Conservation (phyloP, 92 coral and sea anemone species). For the Plumapathes pennacea region DNA sequence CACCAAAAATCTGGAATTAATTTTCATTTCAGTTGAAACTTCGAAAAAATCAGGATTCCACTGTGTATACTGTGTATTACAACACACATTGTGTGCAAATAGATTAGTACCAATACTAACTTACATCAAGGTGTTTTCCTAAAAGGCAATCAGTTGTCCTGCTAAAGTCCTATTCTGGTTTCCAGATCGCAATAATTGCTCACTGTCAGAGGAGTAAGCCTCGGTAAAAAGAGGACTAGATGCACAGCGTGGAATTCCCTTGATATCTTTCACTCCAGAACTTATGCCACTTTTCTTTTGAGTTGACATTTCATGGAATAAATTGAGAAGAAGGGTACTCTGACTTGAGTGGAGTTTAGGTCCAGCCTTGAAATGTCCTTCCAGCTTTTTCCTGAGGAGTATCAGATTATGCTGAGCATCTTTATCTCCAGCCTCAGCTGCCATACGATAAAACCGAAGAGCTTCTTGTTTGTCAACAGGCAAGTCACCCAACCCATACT, state of each 20-base stretch:
- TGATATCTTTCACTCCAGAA: neutral
- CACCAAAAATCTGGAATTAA: too few species aligned
- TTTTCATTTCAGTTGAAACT: too few species aligned
- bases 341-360: neutral
- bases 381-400: slow-evolving; percentile 44
- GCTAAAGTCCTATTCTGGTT: too few species aligned
- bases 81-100: too few species aligned
- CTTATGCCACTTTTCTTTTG: neutral
- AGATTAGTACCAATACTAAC: too few species aligned
- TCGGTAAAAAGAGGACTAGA: too few species aligned
- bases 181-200: too few species aligned
- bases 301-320: slow-evolving; percentile 33
- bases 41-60: too few species aligned
- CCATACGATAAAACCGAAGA: slow-evolving; percentile 84
- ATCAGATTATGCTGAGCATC: slow-evolving; percentile 79
- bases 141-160: too few species aligned
- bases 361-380: slow-evolving; percentile 3
- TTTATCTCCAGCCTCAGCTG: slow-evolving; percentile 89
- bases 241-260: slow-evolving; percentile 70
- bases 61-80: too few species aligned
- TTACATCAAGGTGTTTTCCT: too few species aligned
- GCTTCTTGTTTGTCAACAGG: slow-evolving; percentile 80
- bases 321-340: slow-evolving; percentile 25
- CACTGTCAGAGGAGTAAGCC: too few species aligned
- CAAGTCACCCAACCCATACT: slow-evolving; percentile 89